Evolutionary conservation across 2,797 vertebrate genomes (phyloP).

Genomic region (Nannoperca obscura): DNA sequence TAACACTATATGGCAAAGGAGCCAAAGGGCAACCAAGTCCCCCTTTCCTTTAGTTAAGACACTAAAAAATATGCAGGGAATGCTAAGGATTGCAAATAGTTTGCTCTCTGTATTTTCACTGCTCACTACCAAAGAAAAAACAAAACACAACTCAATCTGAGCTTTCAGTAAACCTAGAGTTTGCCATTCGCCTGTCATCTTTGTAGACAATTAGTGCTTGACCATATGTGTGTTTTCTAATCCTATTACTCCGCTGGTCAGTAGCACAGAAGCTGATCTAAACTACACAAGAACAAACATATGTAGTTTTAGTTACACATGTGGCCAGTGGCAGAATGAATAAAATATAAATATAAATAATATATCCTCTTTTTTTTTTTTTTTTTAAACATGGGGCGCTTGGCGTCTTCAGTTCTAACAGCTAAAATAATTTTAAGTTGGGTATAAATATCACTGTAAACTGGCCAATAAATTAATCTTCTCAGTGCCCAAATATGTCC

Average conservation of each 20-base stretch:
- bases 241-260: conserved; percentile 34
- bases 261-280: conserved; percentile 55
- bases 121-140: conserved; percentile 80
- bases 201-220: conserved; percentile 27
- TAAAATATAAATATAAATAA: conserved; percentile 85
- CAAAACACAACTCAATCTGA: conserved; percentile 67
- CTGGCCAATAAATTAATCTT: conserved; percentile 78
- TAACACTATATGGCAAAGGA: conserved; percentile 94
- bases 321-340: conserved; percentile 74
- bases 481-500: conserved; percentile 61
- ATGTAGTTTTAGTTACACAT: conserved; percentile 79
- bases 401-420: conserved; percentile 54
- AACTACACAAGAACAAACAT: conserved; percentile 65
- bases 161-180: conserved; percentile 87
- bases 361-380: conserved; percentile 64
- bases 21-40: conserved; percentile 82
- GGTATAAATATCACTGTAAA: conserved; percentile 70
- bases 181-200: conserved; percentile 74
- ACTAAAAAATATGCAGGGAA: conserved; percentile 94
- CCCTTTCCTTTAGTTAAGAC: conserved; percentile 94
- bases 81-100: conserved; percentile 90
- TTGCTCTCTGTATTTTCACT: conserved; percentile 89
- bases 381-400: conserved; percentile 37
- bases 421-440: conserved; percentile 55
- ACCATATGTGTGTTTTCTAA: conserved; percentile 9